Percentiles rank a stretch among this genome's conserved stretches.
These are phyloP conservation scores for Syngnathus scovelli DNA, from an alignment of 2,113 vertebrate genomes.

Conservation along the genomic window DNA sequence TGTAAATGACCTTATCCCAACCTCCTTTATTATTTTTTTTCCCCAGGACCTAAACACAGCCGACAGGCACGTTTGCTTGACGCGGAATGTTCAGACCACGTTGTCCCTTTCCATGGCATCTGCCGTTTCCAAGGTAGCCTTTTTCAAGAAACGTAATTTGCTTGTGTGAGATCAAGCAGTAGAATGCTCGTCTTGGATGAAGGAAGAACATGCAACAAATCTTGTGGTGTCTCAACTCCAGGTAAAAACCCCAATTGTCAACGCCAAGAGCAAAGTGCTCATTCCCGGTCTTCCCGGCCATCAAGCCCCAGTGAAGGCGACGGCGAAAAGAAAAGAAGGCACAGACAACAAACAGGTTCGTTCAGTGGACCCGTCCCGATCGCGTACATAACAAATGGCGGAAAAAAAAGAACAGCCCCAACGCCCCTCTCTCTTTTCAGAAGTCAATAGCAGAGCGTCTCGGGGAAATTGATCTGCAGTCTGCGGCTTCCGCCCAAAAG, in stretches of 20 bases:
- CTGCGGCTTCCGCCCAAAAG: conserved; percentile 42
- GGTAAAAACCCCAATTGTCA: conserved; percentile 88
- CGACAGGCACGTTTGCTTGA: conserved; percentile 84
- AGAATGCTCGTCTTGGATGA: not conserved
- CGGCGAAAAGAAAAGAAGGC: conserved; percentile 82
- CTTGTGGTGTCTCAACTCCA: conserved; percentile 31
- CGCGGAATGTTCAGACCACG: conserved; percentile 81
- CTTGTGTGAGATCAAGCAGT: too few species aligned
- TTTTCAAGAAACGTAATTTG: too few species aligned
- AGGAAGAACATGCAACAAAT: not conserved
- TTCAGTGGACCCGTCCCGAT: not conserved
- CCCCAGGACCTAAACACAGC: conserved; percentile 78
- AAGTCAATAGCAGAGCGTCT: conserved; percentile 89
- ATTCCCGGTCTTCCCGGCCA: conserved; percentile 94
- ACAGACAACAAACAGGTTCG: conserved; percentile 75
- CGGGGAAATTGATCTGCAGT: conserved; percentile 78
- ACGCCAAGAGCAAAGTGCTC: conserved; percentile 79
- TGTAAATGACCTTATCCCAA: not conserved
- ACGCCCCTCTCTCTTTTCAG: conserved; percentile 49
- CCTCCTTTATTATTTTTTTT: too few species aligned
- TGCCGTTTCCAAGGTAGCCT: conserved; percentile 84
- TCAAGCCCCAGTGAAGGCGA: conserved; percentile 73
- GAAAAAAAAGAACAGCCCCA: not conserved
- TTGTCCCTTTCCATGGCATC: conserved; percentile 80
- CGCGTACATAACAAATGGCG: not conserved